Base-by-base conservation (phyloP, 2,797 vertebrate species). In the Hafferia zeledoni region DNA sequence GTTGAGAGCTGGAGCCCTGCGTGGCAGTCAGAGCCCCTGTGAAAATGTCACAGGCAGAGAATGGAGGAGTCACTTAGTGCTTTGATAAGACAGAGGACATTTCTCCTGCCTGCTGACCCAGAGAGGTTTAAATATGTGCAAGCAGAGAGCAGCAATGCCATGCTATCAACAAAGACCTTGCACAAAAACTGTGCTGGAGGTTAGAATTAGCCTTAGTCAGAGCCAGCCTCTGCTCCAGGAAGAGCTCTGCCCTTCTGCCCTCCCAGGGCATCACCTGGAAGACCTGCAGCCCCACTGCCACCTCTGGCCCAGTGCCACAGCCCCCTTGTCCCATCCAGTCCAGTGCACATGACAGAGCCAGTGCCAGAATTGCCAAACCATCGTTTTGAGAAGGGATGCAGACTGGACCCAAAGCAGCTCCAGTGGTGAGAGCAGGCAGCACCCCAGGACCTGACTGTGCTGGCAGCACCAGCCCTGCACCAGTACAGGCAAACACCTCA, bases 261-360 rank as follows among this genome's bases (percentile, higher is more conserved):
- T 23, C 18, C 41, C 49, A 27, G 25, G 19, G 28, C 50, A 53
- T 31, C 50, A 31, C 17, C 30, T 35, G 31, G 27, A 35, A 46
- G 18, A 43, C 4, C n/a, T 57, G 18, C 52, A 57, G 5, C 24
- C 20, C 56, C 20, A 63, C 18, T 10, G 41, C 55, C 37, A 17
- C 14, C 33, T 41, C 78, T 28, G 43, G 30, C 31, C 22, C 2
- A 6, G 4, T 33, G 5, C 31, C 74, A 61, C 30, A 46, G 33
- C 20, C 16, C 15, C 24, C 56, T 65, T 0, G 0, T 41, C 33
- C 59, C 63, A 11, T 6, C 65, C 75, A 69, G 47, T 44, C 31
- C 52, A 11, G 13, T 0, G 31, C 35, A 46, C 47, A 18, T 0
- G 0, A 13, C 10, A 37, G 17, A 37, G 11, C 11, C 2, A 1